A percentile compares a stretch with the other conserved stretches of the same genome.
Evolutionary conservation across 2,888 invertebrate genomes (phyloP).

Genomic region (Bruchidius siliquastri): DNA sequence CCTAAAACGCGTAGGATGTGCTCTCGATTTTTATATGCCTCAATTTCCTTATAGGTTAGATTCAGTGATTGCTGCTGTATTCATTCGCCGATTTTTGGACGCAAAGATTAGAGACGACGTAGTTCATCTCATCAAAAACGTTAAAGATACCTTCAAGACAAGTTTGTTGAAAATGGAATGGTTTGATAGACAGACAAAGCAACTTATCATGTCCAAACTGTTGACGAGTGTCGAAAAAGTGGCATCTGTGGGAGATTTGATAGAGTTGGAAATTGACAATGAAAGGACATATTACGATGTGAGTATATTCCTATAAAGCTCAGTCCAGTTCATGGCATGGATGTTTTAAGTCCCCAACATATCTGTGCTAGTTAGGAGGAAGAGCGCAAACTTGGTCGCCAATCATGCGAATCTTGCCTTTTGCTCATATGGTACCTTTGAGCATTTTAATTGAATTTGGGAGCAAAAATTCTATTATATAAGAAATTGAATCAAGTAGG

Average conservation of each 20-base stretch:
- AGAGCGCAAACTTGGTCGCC: too few species aligned
- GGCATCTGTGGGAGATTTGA: constrained; percentile 32
- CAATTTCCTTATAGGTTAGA: constrained; percentile 26
- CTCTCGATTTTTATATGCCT: too few species aligned
- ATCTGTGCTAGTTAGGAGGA: too few species aligned
- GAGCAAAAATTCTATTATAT: too few species aligned
- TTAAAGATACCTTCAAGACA: constrained; percentile 38
- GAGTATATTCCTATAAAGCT: not conserved
- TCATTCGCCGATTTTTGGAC: constrained; percentile 37
- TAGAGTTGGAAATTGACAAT: constrained; percentile 23
- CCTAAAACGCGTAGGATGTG: too few species aligned
- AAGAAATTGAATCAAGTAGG: too few species aligned
- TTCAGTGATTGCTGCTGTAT: constrained; percentile 33
- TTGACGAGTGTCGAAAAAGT: constrained; percentile 35
- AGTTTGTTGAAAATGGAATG: constrained; percentile 36
- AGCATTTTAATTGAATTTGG: too few species aligned
- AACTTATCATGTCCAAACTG: constrained; percentile 35
- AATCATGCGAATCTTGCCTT: too few species aligned
- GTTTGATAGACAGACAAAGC: constrained; percentile 40
- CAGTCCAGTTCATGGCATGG: too few species aligned
- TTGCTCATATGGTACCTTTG: too few species aligned
- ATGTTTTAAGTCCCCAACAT: too few species aligned
- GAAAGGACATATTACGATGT: constrained; percentile 2
- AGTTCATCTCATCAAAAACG: constrained; percentile 35
- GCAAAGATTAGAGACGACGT: constrained; percentile 31